Conservation (phyloP, 2,888 invertebrate species). For the Itoplectis maculator region DNA sequence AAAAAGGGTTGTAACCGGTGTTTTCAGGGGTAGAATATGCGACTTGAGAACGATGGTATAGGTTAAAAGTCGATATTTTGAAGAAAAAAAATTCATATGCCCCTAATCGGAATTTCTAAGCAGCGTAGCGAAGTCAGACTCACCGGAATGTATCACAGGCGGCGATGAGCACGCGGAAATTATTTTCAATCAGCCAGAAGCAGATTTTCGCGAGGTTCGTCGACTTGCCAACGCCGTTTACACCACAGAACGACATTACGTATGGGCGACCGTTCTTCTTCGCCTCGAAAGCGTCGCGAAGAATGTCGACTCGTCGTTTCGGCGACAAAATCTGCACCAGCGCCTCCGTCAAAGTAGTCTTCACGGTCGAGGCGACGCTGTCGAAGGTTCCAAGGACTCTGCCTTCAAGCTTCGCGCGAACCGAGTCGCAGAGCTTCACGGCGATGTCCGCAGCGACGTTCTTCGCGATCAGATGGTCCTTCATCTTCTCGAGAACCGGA, state of each 20-base stretch:
- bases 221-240: conserved; percentile 99
- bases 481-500: conserved; percentile 96
- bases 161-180: conserved; percentile 97
- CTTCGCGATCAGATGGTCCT: conserved; percentile 97
- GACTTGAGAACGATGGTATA: no score
- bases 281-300: conserved; percentile 97
- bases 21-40: no score
- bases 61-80: no score
- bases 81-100: no score
- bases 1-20: no score
- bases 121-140: conserved; percentile 54
- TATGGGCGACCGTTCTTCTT: conserved; percentile 94
- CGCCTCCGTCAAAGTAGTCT: conserved; percentile 94
- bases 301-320: conserved; percentile 96
- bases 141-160: conserved; percentile 98
- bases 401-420: conserved; percentile 95
- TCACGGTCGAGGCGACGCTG: conserved; percentile 95
- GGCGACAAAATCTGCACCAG: conserved; percentile 98
- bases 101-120: no score
- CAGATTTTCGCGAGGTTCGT: conserved; percentile 99
- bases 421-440: conserved; percentile 96
- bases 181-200: conserved; percentile 99
- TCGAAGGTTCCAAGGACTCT: conserved; percentile 98
- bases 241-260: conserved; percentile 98
- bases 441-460: conserved; percentile 99